Evolutionary conservation across 2,888 invertebrate genomes (phyloP), one percentile per base, ranked within the genome.

Genomic region (Yponomeuta malinellus): DNA sequence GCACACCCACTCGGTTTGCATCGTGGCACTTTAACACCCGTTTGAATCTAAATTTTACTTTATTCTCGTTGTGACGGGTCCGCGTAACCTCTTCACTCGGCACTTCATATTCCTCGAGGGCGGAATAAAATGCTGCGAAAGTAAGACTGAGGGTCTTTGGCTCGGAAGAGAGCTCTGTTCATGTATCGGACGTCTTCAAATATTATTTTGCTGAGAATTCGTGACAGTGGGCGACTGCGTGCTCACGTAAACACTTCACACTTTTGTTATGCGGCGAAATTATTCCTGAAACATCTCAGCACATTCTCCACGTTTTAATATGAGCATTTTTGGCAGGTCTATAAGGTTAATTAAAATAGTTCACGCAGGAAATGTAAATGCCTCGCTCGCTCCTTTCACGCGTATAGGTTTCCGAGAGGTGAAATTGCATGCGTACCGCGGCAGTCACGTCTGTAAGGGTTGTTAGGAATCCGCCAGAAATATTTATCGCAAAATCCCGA

Each of bases 1-100:
- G 23, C 78, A 81, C 84, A 81, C 82, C 83, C 83, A 80, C 81
- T 83, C 81, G 74, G 77, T 81, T 78, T 76, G 78, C 81, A 79
- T 79, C 78, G 77, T 76, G 84, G 79, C 81, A 83, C 85, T 87
- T 86, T 85, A 86, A 87, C 84, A 86, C 80, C 83, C 81, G 85
- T 87, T 88, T 84, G 81, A 83, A 85, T 84, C 81, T 83, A 83
- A 86, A 86, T 85, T 85, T 84, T 81, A 83, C 81, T 83, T 83
- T 81, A 80, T 79, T 82, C 80, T 76, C 79, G 77, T 78, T 77
- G 75, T 78, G 79, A 80, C 76, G 80, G 79, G 79, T 82, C 78
- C 76, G 74, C 75, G 69, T 69, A 73, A 77, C 79, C 78, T 74
- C 80, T 79, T 79, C 77, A 78, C 77, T 81, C 77, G 78, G 76